phyloP scores from a whole-genome alignment of 2,113 vertebrate species.

The Cyphomyrus discorhynchus region DNA sequence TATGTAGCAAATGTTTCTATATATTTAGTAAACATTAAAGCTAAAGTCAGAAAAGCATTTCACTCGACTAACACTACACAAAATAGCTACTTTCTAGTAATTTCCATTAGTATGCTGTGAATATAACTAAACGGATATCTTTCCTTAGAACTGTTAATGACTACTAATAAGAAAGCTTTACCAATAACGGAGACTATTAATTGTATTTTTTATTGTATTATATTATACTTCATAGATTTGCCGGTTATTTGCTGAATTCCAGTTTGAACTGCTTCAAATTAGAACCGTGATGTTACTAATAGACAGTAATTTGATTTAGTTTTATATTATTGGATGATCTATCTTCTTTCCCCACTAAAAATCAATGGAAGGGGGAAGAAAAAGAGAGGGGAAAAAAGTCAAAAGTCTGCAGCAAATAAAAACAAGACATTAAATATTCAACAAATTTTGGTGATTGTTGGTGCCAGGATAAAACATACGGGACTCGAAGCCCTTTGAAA shows the following conservation, averaged over 20 bases:
- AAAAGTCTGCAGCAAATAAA: neutral
- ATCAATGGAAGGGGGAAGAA: neutral
- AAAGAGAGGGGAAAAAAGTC: neutral
- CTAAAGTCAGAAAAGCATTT: neutral
- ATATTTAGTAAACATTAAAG: neutral
- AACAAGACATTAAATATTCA: neutral
- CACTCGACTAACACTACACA: neutral
- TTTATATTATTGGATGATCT: neutral
- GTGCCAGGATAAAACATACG: conserved; percentile 34
- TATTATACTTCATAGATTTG: neutral
- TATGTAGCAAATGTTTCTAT: neutral
- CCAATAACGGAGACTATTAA: neutral
- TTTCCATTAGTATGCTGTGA: neutral
- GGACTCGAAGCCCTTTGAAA: conserved; percentile 37
- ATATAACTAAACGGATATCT: neutral
- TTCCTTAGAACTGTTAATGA: neutral
- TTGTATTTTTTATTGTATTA: neutral
- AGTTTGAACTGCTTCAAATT: neutral
- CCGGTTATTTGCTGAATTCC: neutral
- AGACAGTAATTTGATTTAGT: neutral
- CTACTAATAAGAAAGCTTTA: neutral
- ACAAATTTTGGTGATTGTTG: conserved; percentile 32
- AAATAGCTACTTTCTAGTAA: neutral
- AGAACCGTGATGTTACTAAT: neutral
- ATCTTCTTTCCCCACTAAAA: neutral